phyloP scores from a whole-genome alignment of 1,140 invertebrate genomes.

The Drosophila auraria region DNA sequence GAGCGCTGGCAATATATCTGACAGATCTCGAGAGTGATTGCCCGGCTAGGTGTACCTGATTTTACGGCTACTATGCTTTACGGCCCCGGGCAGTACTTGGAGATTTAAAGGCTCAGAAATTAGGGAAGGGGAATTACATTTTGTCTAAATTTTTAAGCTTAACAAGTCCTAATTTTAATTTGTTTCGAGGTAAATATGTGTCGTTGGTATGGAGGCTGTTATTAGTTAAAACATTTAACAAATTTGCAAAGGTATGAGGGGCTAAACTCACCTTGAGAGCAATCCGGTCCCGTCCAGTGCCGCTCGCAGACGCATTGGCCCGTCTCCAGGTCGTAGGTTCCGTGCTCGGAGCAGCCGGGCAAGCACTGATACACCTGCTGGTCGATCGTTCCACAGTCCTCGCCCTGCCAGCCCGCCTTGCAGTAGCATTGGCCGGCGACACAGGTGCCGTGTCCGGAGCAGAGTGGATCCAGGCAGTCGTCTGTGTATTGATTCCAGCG shows the following conservation, averaged over 20 bases:
- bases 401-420: conserved; percentile 97
- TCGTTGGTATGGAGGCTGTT: not conserved
- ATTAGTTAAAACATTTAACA: conserved; percentile 15
- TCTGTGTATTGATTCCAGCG: conserved; percentile 83
- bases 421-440: conserved; percentile 97
- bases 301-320: conserved; percentile 95
- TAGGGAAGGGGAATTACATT: not conserved
- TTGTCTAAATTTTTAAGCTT: not conserved
- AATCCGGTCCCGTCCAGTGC: conserved; percentile 95
- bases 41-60: conserved; percentile 29
- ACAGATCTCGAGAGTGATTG: conserved; percentile 54
- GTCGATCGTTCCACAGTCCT: conserved; percentile 94
- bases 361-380: conserved; percentile 95
- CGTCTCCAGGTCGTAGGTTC: conserved; percentile 94
- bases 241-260: not conserved
- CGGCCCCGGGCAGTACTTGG: not conserved
- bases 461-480: conserved; percentile 94
- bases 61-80: conserved; percentile 47
- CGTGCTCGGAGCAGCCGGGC: conserved; percentile 95
- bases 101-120: not conserved
- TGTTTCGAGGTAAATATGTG: not conserved
- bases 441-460: conserved; percentile 96
- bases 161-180: not conserved
- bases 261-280: conserved; percentile 91
- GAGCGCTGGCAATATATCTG: conserved; percentile 15